These are phyloP conservation scores for Byasa hedistus DNA, from an alignment of 2,888 invertebrate genomes.

Conservation along the genomic window DNA sequence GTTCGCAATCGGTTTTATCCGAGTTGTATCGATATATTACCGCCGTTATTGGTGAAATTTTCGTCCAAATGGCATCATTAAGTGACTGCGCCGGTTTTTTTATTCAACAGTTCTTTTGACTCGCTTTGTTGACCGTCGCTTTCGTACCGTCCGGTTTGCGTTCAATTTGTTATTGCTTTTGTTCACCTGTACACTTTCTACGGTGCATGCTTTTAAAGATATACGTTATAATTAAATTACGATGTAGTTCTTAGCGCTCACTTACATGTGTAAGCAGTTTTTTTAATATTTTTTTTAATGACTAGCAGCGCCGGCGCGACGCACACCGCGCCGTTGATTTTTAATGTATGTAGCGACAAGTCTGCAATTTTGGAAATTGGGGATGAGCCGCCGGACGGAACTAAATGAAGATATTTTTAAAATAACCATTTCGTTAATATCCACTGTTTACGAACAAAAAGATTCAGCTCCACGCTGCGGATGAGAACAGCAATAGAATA, in stretches of 20 bases:
- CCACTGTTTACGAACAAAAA: too few relatives aligned
- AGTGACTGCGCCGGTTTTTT: conserved; percentile 35
- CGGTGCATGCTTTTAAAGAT: not conserved
- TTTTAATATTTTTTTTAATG: not conserved
- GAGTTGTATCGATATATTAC: conserved; percentile 59
- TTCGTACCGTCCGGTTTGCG: conserved; percentile 16
- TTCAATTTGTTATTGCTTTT: not conserved
- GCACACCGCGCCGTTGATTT: conserved; percentile 54
- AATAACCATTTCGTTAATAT: too few relatives aligned
- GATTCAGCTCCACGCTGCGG: too few relatives aligned
- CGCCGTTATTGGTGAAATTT: conserved; percentile 50
- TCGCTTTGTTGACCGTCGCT: conserved; percentile 26
- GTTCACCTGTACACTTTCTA: not conserved
- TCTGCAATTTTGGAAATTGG: conserved; percentile 64
- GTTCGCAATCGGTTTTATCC: conserved; percentile 62
- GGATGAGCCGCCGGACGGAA: not conserved
- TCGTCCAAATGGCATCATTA: conserved; percentile 50
- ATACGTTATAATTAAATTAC: not conserved
- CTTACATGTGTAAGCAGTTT: too few relatives aligned
- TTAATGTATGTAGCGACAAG: conserved; percentile 58
- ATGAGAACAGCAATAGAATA: too few relatives aligned
- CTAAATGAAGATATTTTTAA: too few relatives aligned
- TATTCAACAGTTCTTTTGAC: conserved; percentile 21
- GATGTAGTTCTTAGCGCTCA: too few relatives aligned
- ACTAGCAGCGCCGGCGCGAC: conserved; percentile 37